Evolutionary conservation across 2,888 invertebrate genomes (phyloP).

Genomic region (Phyto melanocephala): DNA sequence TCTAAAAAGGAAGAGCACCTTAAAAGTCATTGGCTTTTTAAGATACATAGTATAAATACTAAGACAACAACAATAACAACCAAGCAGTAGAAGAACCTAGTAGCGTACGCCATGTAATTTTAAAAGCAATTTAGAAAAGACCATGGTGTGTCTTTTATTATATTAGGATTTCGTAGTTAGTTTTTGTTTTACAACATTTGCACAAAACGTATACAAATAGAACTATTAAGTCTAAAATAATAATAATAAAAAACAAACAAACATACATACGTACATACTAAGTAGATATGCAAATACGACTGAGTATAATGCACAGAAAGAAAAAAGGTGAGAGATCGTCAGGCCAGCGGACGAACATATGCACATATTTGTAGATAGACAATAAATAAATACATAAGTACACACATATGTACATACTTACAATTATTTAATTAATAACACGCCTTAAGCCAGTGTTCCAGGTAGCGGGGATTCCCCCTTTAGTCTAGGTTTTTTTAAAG

Average conservation of each 20-base stretch:
- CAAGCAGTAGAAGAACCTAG: neutral
- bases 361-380: neutral
- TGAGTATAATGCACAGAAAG: conserved; percentile 47
- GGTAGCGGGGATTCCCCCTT: too few relatives aligned
- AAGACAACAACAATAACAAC: conserved; percentile 6
- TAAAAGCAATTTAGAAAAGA: neutral
- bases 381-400: neutral
- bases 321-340: neutral
- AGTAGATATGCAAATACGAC: conserved; percentile 39
- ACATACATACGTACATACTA: neutral
- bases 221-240: conserved; percentile 35
- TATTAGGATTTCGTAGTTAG: neutral
- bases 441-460: too few relatives aligned
- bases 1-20: conserved; percentile 43
- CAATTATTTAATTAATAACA: too few relatives aligned
- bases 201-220: conserved; percentile 48
- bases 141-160: conserved; percentile 20
- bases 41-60: too few relatives aligned
- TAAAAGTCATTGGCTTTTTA: conserved; percentile 62
- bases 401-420: neutral
- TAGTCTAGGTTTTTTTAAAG: too few relatives aligned
- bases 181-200: conserved; percentile 48
- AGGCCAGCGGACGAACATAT: neutral
- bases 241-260: conserved; percentile 31
- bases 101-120: neutral